Evolutionary conservation across 1,140 invertebrate species (phyloP), one percentile per base, ranked within the genome.

Genomic region (Lordiphosa collinella): DNA sequence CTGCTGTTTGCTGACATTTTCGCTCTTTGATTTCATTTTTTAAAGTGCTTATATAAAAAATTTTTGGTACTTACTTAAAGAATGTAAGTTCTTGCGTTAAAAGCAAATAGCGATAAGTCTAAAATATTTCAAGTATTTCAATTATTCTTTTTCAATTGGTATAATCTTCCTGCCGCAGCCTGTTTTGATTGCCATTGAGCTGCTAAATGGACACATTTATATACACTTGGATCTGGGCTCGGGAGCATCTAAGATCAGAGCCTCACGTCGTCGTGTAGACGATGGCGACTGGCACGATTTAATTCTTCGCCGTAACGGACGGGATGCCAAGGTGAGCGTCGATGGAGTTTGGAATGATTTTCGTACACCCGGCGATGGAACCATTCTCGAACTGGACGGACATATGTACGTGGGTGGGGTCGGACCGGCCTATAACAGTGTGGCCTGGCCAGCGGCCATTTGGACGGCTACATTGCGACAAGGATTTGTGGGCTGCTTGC

Each of bases 401-500:
- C 93, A 95, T 10, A 90, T 99, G 50, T 98, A 94, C 86, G 93
- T 99, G 4, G 98, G 98, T 1, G 96, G 96, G 3, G 91, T 96
- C 6, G 96, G 96, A 0, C 92, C 93, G 0, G 91, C 93, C 1
- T 94, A 95, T 73, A 93, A 93, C 12, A 92, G 93, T 7, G 90
- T 94, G 7, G 92, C 92, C 5, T 92, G 96, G 18, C 97, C 97
- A 2, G 92, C 95, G 2, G 95, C 95, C 22, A 89, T 99, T 32
- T 99, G 98, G 97, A 95, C 96, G 3, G 96, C 94, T 0, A 93
- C 95, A 4, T 89, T 99, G 14, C 92, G 94, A 48, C 93, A 96
- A 75, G 98, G 98, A 9, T 99, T 96, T 85, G 96, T 99, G 1
- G 98, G 98, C 2, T 99, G 98, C 89, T 92, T 99, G 82, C 92